Conservation (phyloP, 2,113 vertebrate genomes). For the Tachycineta bicolor region DNA sequence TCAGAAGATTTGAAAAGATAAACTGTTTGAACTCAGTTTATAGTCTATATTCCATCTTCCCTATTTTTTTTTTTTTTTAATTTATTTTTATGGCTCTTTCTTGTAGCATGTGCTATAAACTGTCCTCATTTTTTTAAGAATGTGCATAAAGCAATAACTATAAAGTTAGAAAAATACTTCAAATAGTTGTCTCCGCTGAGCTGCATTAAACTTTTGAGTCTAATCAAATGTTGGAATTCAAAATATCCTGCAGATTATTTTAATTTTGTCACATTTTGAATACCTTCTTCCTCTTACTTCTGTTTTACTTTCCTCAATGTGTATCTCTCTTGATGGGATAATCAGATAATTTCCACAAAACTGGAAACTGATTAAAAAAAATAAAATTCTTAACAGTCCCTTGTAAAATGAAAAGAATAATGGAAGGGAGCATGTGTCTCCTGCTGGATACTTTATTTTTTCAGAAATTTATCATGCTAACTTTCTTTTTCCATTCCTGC, state of each 20-base stretch:
- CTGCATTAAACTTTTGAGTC: background rate
- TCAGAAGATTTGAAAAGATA: background rate
- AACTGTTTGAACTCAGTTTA: background rate
- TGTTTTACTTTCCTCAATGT: too few relatives aligned
- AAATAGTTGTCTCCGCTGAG: background rate
- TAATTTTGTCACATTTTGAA: background rate
- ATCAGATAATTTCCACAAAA: background rate
- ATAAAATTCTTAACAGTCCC: background rate
- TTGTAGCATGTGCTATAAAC: background rate
- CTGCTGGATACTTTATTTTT: background rate
- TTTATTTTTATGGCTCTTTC: background rate
- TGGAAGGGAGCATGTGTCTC: background rate
- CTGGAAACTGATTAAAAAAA: background rate
- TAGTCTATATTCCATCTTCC: background rate
- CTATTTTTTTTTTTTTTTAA: accelerated
- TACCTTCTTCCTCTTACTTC: background rate
- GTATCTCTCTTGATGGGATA: background rate
- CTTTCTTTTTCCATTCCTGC: background rate
- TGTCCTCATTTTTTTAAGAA: background rate
- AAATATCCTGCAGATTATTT: background rate
- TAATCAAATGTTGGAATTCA: background rate
- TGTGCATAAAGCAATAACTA: background rate
- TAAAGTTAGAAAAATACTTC: background rate
- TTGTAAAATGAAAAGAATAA: background rate
- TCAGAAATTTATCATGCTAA: background rate